Conservation (phyloP, 2,888 invertebrate genomes). For the Subacronicta megacephala region DNA sequence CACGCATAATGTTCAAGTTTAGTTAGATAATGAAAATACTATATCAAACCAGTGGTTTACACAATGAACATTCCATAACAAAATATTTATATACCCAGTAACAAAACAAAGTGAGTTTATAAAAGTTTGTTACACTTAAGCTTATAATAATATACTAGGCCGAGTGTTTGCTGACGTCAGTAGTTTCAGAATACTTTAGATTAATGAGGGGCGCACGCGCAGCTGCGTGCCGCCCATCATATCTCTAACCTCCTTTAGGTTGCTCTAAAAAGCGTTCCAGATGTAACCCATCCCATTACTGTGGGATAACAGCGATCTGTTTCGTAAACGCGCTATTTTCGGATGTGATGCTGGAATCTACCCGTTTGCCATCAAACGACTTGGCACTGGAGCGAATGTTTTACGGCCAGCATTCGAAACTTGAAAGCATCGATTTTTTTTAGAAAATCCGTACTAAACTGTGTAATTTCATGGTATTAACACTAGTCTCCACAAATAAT, state of each 20-base stretch:
- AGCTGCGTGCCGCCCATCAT: constrained; percentile 53
- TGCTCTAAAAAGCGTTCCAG: constrained; percentile 69
- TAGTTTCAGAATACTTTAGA: constrained; percentile 43
- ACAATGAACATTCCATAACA: constrained; percentile 6
- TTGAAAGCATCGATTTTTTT: constrained; percentile 61
- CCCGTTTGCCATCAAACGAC: constrained; percentile 77
- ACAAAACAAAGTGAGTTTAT: constrained; percentile 23
- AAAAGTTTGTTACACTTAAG: constrained; percentile 25
- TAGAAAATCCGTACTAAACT: constrained; percentile 18
- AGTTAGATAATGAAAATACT: background rate
- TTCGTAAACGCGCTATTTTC: constrained; percentile 81
- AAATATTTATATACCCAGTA: constrained; percentile 14
- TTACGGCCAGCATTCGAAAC: constrained; percentile 83
- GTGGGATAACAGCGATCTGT: constrained; percentile 70
- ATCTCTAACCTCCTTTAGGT: constrained; percentile 52
- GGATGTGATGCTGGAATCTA: constrained; percentile 85
- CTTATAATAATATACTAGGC: constrained; percentile 19
- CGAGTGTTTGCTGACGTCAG: constrained; percentile 53
- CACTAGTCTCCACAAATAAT: background rate
- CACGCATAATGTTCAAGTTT: background rate
- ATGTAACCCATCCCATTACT: constrained; percentile 58
- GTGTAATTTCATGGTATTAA: constrained; percentile 16
- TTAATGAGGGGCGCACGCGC: constrained; percentile 48
- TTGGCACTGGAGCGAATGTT: constrained; percentile 86
- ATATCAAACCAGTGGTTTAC: background rate